A percentile compares a stretch with the other conserved stretches of the same genome.
Conservation (phyloP, 37 sponge, comb jelly and placozoan species). For the Mnemiopsis leidyi region DNA sequence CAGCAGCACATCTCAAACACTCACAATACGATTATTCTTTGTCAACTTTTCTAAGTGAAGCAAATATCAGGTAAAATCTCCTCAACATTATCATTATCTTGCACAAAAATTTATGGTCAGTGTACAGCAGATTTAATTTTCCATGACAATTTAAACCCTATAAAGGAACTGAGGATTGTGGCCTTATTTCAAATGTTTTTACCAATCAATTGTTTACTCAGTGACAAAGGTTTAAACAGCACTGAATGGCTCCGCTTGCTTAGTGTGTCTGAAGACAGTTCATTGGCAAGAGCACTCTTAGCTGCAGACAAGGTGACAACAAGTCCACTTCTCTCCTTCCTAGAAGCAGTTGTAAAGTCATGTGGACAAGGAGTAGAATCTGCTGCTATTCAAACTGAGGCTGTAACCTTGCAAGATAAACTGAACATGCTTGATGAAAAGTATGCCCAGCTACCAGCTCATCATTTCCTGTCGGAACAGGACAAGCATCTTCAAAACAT, state of each 20-base stretch:
- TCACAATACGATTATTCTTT: constrained; percentile 43
- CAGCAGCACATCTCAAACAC: constrained; percentile 41
- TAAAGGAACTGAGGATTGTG: too few relatives aligned
- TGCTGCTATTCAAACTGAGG: constrained; percentile 58
- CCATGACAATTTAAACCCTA: too few relatives aligned
- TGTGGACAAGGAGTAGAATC: background rate
- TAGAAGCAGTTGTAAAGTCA: constrained; percentile 34
- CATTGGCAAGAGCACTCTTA: background rate
- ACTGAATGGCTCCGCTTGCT: constrained; percentile 24
- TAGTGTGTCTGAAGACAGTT: background rate
- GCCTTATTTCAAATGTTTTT: too few relatives aligned
- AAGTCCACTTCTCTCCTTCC: constrained; percentile 1
- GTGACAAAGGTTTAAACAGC: background rate
- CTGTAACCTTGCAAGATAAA: constrained; percentile 11
- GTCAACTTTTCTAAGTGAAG: constrained; percentile 41
- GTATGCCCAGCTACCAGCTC: background rate
- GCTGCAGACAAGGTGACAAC: background rate
- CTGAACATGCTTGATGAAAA: constrained; percentile 18
- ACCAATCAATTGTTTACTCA: too few relatives aligned
- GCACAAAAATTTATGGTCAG: too few relatives aligned
- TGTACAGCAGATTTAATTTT: too few relatives aligned
- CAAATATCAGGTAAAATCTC: constrained; percentile 33
- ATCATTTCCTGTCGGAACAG: constrained; percentile 25
- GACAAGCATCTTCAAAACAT: constrained; percentile 2
- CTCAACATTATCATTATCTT: too few relatives aligned